Evolutionary conservation across 2,797 vertebrate genomes (phyloP).

Genomic region (Phataginus tricuspis): DNA sequence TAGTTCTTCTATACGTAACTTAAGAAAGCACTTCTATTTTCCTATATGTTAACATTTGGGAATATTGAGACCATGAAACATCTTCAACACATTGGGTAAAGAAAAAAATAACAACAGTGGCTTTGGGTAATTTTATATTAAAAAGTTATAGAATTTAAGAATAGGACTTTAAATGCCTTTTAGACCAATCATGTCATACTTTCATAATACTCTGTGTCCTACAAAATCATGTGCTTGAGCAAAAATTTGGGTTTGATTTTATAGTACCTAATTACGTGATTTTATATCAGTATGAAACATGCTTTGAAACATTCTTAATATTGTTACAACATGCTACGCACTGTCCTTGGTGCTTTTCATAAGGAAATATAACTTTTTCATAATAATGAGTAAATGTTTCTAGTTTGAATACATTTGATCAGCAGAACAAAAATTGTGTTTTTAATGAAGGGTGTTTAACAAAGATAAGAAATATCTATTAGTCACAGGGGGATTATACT

Average conservation of each 20-base stretch:
- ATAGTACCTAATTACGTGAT: background rate
- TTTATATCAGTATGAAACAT: background rate
- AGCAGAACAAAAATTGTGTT: background rate
- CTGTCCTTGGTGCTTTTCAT: background rate
- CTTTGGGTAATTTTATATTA: background rate
- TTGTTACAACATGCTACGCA: background rate
- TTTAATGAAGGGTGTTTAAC: background rate
- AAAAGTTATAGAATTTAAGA: background rate
- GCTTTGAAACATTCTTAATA: background rate
- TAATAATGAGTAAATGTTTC: background rate
- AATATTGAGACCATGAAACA: background rate
- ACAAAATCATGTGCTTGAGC: background rate
- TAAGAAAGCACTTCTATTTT: background rate
- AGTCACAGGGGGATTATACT: background rate
- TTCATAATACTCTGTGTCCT: background rate
- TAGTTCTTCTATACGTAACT: background rate
- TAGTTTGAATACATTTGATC: background rate
- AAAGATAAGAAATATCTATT: background rate
- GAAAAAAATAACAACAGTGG: background rate
- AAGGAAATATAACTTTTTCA: background rate
- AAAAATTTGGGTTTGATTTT: background rate
- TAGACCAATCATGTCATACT: background rate
- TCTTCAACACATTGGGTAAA: background rate
- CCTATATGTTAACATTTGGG: background rate
- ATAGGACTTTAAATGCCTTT: background rate